These are phyloP conservation scores for Hydriomena furcata DNA, from an alignment of 2,888 invertebrate genomes.

Conservation along the genomic window DNA sequence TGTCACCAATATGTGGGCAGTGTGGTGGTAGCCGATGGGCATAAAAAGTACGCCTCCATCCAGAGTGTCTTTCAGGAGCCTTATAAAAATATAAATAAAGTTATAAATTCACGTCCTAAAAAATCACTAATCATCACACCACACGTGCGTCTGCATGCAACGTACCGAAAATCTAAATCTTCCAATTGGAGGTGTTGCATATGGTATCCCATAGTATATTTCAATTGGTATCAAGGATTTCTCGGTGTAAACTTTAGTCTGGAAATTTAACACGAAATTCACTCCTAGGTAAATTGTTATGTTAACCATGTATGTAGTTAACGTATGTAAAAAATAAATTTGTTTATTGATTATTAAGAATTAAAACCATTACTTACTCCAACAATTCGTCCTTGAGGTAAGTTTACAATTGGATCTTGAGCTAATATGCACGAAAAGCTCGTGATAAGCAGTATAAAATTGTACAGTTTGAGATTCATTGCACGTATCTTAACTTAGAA, in stretches of 20 bases:
- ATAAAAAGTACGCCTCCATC: conserved; percentile 87
- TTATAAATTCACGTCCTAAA: background rate
- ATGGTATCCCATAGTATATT: conserved; percentile 91
- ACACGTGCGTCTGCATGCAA: background rate
- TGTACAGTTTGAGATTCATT: conserved; percentile 7
- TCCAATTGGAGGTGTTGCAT: conserved; percentile 90
- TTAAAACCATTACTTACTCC: conserved; percentile 76
- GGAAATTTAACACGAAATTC: conserved; percentile 39
- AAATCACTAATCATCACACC: background rate
- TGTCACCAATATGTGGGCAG: conserved; percentile 84
- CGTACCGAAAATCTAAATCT: conserved; percentile 88
- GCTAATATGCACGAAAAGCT: conserved; percentile 39
- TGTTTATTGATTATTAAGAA: too few relatives aligned
- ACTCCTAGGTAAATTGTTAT: too few relatives aligned
- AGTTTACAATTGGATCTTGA: conserved; percentile 79
- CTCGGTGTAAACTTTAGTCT: conserved; percentile 88
- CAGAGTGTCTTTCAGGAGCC: conserved; percentile 88
- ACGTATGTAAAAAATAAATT: too few relatives aligned
- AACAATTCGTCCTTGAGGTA: conserved; percentile 83
- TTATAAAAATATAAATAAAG: conserved; percentile 43
- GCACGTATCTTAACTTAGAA: background rate
- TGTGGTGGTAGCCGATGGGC: conserved; percentile 88
- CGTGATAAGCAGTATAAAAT: conserved; percentile 15
- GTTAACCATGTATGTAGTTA: too few relatives aligned
- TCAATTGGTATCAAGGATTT: conserved; percentile 84